Base-by-base conservation (phyloP, 2,888 invertebrate species). In the Balanococcus diminutus region DNA sequence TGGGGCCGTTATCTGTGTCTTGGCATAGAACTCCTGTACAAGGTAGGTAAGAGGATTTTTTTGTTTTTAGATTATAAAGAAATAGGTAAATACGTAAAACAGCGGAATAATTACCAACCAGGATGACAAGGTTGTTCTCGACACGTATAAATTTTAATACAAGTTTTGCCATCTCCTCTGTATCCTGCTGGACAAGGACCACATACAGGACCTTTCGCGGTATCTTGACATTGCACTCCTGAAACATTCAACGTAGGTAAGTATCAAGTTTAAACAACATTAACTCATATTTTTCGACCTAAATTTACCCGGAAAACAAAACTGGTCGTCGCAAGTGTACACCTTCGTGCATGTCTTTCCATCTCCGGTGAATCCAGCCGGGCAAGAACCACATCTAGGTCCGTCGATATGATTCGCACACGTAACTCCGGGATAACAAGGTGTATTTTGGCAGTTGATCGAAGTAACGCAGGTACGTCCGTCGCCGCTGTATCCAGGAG, bases 121-220 rank as follows among this genome's bases (percentile, higher is more conserved):
- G 86, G 86, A 32, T 81, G 81, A 42, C 86, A 86, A 36, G 94
- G 94, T 86, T 92, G 90, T 88, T 92, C 94, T 88, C 90, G 92
- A 90, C 92, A 96, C 4, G 92, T 94, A n/a, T 92, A 91, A 14
- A 90, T 90, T 83, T 94, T 94, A 56, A 90, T 91, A 90, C 97
- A 97, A 31, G 91, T 91, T 86, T 92, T 90, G 14, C 96, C 96
- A 89, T 96, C 94, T 1, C 96, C 96, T 72, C 92, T 90, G 89
- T 92, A 93, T 25, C 95, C 95, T 9, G 90, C 89, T 0, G 95
- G 96, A 89, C 96, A 96, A 0, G 93, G 89, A 0, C 95, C 96
- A 89, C 96, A 96, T 28, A 92, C 92, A n/a, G 94, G 94, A 9
- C 95, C 95, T 28, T 92, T 90, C 0, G 92, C 89, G 0, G 94